phyloP scores from a whole-genome alignment of 2,797 vertebrate genomes.

The Pseudotriccus pelzelni region DNA sequence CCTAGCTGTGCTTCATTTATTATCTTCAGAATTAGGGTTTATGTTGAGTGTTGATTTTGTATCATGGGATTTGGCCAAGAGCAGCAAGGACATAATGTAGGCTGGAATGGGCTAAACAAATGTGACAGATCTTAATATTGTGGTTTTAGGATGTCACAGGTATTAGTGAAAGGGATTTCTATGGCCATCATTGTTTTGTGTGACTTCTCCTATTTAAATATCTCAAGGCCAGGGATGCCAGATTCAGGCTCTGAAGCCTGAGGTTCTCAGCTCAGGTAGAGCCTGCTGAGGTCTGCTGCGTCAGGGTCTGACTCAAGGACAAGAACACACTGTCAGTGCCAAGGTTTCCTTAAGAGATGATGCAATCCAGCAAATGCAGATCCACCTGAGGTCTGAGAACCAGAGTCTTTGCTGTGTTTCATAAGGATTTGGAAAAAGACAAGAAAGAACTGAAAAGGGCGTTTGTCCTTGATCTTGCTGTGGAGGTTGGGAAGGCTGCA shows the following conservation, averaged over 20 bases:
- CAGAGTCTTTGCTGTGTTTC: not conserved
- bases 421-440: not conserved
- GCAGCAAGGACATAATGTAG: not conserved
- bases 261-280: not conserved
- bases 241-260: not conserved
- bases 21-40: not conserved
- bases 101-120: not conserved
- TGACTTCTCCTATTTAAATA: not conserved
- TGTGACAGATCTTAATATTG: not conserved
- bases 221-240: not conserved
- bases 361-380: not conserved
- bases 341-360: slow-evolving; percentile 2
- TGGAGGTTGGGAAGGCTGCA: not conserved
- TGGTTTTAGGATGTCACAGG: not conserved
- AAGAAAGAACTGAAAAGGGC: not conserved
- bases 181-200: not conserved
- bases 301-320: slow-evolving; percentile 3
- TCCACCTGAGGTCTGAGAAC: not conserved
- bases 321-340: not conserved
- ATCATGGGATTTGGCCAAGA: not conserved
- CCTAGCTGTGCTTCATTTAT: not conserved
- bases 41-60: not conserved
- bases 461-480: not conserved
- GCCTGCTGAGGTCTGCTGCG: not conserved
- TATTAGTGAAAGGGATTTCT: not conserved